phyloP scores from a whole-genome alignment of 2,113 vertebrate species.

The Aramus guarauna region DNA sequence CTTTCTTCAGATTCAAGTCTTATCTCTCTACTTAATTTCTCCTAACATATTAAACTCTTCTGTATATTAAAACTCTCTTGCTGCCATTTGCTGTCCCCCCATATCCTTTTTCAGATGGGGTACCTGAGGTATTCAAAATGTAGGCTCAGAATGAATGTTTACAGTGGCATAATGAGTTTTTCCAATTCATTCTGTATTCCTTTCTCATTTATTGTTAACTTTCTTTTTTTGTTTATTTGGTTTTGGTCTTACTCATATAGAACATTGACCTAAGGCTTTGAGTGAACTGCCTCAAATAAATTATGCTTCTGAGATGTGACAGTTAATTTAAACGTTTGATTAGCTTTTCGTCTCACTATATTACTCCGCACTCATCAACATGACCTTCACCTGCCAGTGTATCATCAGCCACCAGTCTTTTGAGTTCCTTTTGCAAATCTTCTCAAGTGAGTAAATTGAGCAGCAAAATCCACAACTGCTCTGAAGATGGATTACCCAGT shows the following conservation, averaged over 20 bases:
- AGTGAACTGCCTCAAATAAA: not conserved
- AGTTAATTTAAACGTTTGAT: not conserved
- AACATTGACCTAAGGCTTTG: not conserved
- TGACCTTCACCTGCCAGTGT: not conserved
- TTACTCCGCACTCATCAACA: not conserved
- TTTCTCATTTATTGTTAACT: slow-evolving; percentile 9
- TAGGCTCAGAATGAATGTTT: not conserved
- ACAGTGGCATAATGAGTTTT: not conserved
- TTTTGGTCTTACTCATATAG: not conserved
- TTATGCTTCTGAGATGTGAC: not conserved
- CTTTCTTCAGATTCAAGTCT: not conserved
- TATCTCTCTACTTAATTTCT: not conserved
- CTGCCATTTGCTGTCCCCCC: not conserved
- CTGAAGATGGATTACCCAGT: not conserved
- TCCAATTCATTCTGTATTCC: not conserved
- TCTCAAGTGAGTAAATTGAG: not conserved
- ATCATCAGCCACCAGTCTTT: not conserved
- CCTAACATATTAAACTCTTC: not conserved
- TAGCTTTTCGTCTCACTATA: not conserved
- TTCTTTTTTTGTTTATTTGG: not conserved
- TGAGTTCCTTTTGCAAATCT: not conserved
- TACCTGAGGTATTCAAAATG: not conserved
- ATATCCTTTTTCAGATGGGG: not conserved
- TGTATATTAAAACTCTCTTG: not conserved
- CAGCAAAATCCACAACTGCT: not conserved